Conservation (phyloP, 2,888 invertebrate genomes). For the Scaptomyza caliginosa region DNA sequence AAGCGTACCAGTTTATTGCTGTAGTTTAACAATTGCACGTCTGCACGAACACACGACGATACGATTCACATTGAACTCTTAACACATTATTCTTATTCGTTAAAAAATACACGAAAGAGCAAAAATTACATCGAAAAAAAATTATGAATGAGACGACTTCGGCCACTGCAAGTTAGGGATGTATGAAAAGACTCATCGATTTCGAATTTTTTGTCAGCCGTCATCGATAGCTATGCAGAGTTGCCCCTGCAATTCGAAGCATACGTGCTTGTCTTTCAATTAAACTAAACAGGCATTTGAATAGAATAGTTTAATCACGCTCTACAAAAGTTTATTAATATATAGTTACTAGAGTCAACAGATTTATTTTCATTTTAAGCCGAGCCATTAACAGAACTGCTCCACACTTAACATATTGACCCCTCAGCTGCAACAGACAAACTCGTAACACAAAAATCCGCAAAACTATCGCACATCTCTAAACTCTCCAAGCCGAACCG, state of each 20-base stretch:
- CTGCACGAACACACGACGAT: slow-evolving; percentile 63
- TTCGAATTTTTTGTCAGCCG: neutral
- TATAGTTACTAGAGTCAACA: neutral
- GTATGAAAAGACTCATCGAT: slow-evolving; percentile 28
- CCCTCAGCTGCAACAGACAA: neutral
- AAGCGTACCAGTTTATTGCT: slow-evolving; percentile 57
- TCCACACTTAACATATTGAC: slow-evolving; percentile 22
- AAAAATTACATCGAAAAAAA: slow-evolving; percentile 63
- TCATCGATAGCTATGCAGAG: slow-evolving; percentile 18
- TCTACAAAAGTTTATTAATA: neutral
- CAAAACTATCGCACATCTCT: slow-evolving; percentile 31
- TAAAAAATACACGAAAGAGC: slow-evolving; percentile 60
- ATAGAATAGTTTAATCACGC: neutral
- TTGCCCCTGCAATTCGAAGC: too few relatives aligned
- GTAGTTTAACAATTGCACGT: slow-evolving; percentile 60
- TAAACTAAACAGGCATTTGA: neutral
- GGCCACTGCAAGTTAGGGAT: slow-evolving; percentile 48
- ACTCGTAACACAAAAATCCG: neutral
- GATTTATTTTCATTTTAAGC: neutral
- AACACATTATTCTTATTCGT: slow-evolving; percentile 65
- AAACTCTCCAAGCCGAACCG: slow-evolving; percentile 36
- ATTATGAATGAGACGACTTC: slow-evolving; percentile 59
- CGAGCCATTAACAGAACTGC: slow-evolving; percentile 1
- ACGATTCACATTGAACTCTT: slow-evolving; percentile 57
- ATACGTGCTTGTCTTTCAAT: neutral